phyloP scores from a whole-genome alignment of 2,113 vertebrate genomes.

The Cryptotis parvus region DNA sequence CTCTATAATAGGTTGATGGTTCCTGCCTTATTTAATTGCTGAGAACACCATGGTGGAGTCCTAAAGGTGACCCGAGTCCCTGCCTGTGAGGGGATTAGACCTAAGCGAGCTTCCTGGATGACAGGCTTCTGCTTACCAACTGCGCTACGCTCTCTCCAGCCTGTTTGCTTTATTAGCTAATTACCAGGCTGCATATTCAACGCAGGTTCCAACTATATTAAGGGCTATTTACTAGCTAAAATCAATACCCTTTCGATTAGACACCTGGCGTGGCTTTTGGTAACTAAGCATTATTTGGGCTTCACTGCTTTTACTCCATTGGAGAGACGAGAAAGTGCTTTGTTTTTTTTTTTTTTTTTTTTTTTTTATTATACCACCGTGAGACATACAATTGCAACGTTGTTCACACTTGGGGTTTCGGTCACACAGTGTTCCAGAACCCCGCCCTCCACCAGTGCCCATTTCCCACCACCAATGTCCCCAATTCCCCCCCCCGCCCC shows the following conservation, averaged over 20 bases:
- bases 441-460: no score
- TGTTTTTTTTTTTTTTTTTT: no score
- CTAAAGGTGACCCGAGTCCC: constrained; percentile 33
- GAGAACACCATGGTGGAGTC: constrained; percentile 57
- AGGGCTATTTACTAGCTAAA: constrained; percentile 82
- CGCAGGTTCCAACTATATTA: constrained; percentile 78
- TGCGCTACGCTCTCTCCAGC: constrained; percentile 53
- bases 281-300: constrained; percentile 83
- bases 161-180: constrained; percentile 82
- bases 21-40: constrained; percentile 68
- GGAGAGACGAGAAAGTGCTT: constrained; percentile 75
- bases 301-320: constrained; percentile 73
- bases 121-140: constrained; percentile 71
- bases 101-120: constrained; percentile 72
- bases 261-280: constrained; percentile 81
- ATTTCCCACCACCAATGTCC: no score
- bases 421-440: no score
- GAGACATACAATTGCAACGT: no score
- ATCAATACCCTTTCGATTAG: constrained; percentile 82
- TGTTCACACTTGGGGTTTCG: no score
- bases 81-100: constrained; percentile 44
- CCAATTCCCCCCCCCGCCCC: no score
- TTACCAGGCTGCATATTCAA: constrained; percentile 79
- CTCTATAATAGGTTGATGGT: constrained; percentile 56
- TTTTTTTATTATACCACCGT: no score